These are phyloP conservation scores for Selene dorsalis DNA, from an alignment of 2,797 vertebrate genomes.

Conservation along the genomic window DNA sequence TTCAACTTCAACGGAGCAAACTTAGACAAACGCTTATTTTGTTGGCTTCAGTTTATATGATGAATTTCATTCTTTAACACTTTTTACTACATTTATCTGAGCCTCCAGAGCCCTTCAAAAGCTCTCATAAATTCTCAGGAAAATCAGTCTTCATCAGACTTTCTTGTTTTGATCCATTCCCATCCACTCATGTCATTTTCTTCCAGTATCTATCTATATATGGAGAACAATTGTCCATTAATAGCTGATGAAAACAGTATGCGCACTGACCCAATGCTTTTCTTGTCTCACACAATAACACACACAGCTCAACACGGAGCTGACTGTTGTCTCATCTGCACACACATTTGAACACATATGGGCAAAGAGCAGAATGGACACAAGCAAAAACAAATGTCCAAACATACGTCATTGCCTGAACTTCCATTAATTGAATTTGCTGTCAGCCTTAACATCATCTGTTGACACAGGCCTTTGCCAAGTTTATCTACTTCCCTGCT, in stretches of 20 bases:
- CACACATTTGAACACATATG: conserved; percentile 17
- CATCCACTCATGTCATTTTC: neutral
- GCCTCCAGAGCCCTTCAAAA: neutral
- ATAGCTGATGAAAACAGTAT: conserved; percentile 32
- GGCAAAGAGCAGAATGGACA: conserved; percentile 30
- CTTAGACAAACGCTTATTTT: neutral
- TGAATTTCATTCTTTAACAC: neutral
- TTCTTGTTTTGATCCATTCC: conserved; percentile 18
- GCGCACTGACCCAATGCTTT: conserved; percentile 39
- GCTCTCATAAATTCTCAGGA: neutral
- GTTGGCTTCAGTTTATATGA: neutral
- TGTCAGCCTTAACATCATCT: conserved; percentile 64
- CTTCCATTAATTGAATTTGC: conserved; percentile 69
- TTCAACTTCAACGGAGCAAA: neutral
- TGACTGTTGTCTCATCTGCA: conserved; percentile 43
- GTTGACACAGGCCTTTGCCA: conserved; percentile 68
- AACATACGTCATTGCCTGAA: conserved; percentile 77
- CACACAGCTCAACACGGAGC: conserved; percentile 40
- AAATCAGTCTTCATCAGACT: neutral
- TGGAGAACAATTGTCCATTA: conserved; percentile 31
- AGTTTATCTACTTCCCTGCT: conserved; percentile 55
- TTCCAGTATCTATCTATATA: conserved; percentile 8
- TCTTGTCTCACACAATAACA: conserved; percentile 27
- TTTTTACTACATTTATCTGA: neutral
- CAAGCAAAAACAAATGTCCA: conserved; percentile 82